phyloP scores from a whole-genome alignment of 2,888 invertebrate species.

The Caenorhabditis macrosperma region DNA sequence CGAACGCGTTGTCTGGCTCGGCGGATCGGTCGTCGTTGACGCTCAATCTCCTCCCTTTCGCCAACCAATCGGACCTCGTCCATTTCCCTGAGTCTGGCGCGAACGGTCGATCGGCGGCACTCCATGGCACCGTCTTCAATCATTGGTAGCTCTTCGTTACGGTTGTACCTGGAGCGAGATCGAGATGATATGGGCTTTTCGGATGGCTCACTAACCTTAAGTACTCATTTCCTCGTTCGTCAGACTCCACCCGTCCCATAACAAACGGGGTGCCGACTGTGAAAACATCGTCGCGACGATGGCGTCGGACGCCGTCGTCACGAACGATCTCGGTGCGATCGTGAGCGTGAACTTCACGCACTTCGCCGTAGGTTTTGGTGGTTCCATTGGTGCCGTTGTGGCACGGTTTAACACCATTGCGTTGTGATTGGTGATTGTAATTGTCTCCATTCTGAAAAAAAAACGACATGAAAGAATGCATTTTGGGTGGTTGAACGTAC shows the following conservation, averaged over 20 bases:
- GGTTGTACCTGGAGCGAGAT: conserved; percentile 27
- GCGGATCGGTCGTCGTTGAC: conserved; percentile 68
- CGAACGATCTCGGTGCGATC: conserved; percentile 64
- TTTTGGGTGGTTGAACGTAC: neutral
- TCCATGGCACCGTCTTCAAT: conserved; percentile 71
- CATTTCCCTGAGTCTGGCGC: conserved; percentile 61
- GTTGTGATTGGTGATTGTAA: conserved; percentile 3
- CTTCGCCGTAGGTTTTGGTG: conserved; percentile 45
- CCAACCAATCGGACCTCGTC: conserved; percentile 58
- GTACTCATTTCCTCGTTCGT: conserved; percentile 64
- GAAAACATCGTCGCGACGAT: conserved; percentile 60
- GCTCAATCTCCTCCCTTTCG: conserved; percentile 62
- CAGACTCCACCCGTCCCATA: conserved; percentile 64
- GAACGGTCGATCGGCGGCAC: conserved; percentile 64
- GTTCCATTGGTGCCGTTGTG: conserved; percentile 24
- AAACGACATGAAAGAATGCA: neutral
- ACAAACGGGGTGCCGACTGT: conserved; percentile 65
- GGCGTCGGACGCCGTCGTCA: conserved; percentile 13
- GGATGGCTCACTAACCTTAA: conserved; percentile 53
- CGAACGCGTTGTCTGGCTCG: conserved; percentile 76
- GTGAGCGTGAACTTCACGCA: conserved; percentile 63
- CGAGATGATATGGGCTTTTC: neutral
- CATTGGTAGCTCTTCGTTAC: conserved; percentile 67
- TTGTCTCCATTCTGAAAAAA: conserved; percentile 43
- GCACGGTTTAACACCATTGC: conserved; percentile 17